Base-by-base conservation (phyloP, 2,888 invertebrate genomes). In the Hoplodrina blanda region DNA sequence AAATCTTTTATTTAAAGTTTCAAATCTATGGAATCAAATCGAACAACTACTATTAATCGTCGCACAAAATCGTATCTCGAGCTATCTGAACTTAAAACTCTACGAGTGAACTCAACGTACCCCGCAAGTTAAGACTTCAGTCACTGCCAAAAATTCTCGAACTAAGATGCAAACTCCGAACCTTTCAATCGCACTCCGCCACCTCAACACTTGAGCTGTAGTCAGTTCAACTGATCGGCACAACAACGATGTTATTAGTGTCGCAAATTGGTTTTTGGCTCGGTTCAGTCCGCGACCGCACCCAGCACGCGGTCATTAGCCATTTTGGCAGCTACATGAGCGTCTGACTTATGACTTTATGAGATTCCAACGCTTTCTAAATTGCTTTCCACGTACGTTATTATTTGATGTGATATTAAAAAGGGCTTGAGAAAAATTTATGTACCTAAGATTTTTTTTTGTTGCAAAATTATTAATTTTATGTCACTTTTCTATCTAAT, bases 211-310 rank as follows among this genome's bases (percentile, higher is more conserved):
- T 54, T 64, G 61, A 69, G 50, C 75, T 64, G 62, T 62, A 61
- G 54, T 62, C 61, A 19, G 17, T 68, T 68, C 17, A 74, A 74
- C 82, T 73, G 84, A 85, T 86, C 84, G 89, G 87, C 87, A 86
- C 85, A 90, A 91, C 89, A 88, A 88, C 87, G 83, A 88, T 91
- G 91, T 92, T 93, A 92, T 94, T 91, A 92, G 91, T 91, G 88
- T 89, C 89, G 75, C 92, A 95, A 95, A 95, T 95, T 95, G 94
- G 93, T 94, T 95, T 94, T 94, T 94, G 94, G 95, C 94, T 91
- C 93, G 90, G 92, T 91, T 89, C 88, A 88, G 89, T 88, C 89
- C 89, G 90, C 91, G 88, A 90, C 93, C 93, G 90, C 91, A 89
- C 89, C 88, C 89, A 88, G 88, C 90, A 90, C 92, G 92, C 92